Conservation (phyloP, 2,113 vertebrate species). For the Hippocampus comes region DNA sequence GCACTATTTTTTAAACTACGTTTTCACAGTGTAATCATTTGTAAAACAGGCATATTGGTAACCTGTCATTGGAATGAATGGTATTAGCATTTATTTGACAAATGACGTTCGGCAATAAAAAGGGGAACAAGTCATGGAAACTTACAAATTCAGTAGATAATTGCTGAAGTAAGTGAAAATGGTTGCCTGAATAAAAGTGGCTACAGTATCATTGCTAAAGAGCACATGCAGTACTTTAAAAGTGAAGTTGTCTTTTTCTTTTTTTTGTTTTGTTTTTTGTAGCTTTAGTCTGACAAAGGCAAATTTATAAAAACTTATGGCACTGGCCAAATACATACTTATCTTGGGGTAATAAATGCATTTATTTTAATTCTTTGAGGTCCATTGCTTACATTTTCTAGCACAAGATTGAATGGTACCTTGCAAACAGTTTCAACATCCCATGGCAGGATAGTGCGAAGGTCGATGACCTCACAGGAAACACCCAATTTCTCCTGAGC, state of each 20-base stretch:
- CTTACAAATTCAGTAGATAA: not conserved
- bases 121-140: not conserved
- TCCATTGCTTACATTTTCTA: too few relatives aligned
- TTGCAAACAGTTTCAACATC: slow-evolving; percentile 91
- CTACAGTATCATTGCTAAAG: too few relatives aligned
- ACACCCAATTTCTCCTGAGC: slow-evolving; percentile 95
- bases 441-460: slow-evolving; percentile 95
- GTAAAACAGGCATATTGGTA: not conserved
- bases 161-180: not conserved
- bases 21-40: not conserved
- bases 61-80: not conserved
- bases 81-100: not conserved
- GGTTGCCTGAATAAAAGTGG: not conserved
- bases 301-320: not conserved
- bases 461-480: slow-evolving; percentile 94
- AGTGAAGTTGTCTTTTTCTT: too few relatives aligned
- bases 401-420: slow-evolving; percentile 59
- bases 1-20: not conserved
- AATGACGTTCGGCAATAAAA: not conserved
- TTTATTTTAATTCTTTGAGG: too few relatives aligned
- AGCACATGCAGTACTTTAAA: too few relatives aligned
- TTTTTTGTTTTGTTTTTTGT: not conserved
- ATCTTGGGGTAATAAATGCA: too few relatives aligned
- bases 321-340: too few relatives aligned
- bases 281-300: not conserved